A percentile compares a stretch with the other conserved stretches of the same genome.
Evolutionary conservation across 2,888 invertebrate genomes (phyloP).

Genomic region (Epistrophella euchroma): DNA sequence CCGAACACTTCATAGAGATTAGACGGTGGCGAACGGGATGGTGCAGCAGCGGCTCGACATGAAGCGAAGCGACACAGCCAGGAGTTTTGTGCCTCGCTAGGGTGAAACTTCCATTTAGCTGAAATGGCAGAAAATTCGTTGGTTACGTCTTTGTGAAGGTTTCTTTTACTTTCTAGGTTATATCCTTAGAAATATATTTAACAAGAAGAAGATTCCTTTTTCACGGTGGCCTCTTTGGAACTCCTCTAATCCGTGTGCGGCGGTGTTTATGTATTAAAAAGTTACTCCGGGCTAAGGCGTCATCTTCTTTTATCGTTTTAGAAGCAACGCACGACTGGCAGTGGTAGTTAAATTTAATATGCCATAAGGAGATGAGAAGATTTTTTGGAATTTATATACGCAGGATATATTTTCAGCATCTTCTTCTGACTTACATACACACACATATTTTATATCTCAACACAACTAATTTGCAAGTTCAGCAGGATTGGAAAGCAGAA

Average conservation of each 20-base stretch:
- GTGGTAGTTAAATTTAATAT: constrained; percentile 72
- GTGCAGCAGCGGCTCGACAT: background rate
- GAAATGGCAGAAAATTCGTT: constrained; percentile 69
- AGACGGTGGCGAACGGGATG: constrained; percentile 16
- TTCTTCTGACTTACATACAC: constrained; percentile 33
- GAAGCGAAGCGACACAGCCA: constrained; percentile 12
- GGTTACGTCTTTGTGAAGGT: constrained; percentile 70
- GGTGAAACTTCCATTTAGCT: constrained; percentile 68
- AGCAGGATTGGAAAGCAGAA: constrained; percentile 53
- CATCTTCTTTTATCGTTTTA: constrained; percentile 55
- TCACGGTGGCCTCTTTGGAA: constrained; percentile 29
- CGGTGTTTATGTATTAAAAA: constrained; percentile 76
- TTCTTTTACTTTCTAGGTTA: constrained; percentile 42
- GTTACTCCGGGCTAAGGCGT: constrained; percentile 69
- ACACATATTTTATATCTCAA: constrained; percentile 27
- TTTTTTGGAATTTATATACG: constrained; percentile 47
- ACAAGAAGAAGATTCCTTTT: constrained; percentile 22
- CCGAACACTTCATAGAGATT: constrained; percentile 55
- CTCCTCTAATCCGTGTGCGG: constrained; percentile 72
- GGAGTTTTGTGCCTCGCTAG: constrained; percentile 51
- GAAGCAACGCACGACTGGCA: constrained; percentile 11
- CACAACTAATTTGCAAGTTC: constrained; percentile 75
- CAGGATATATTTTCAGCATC: constrained; percentile 65
- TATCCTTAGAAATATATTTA: constrained; percentile 59
- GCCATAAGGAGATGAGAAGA: constrained; percentile 62